These are phyloP conservation scores for Drosophila affinis DNA, from an alignment of 2,888 invertebrate species.

Conservation along the genomic window DNA sequence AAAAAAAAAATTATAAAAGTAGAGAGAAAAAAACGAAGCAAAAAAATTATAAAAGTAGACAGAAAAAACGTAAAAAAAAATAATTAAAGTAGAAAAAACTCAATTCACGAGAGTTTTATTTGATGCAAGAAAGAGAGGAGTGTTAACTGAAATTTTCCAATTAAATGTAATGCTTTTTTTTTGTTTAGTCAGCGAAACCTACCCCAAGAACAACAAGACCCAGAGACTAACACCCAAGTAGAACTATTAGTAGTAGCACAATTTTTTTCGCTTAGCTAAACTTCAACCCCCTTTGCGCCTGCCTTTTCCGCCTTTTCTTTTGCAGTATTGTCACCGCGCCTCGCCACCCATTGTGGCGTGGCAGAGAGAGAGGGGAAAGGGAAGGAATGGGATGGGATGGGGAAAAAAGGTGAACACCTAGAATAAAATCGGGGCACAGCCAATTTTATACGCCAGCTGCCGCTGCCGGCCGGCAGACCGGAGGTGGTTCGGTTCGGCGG, in stretches of 20 bases:
- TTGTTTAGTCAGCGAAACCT: not conserved
- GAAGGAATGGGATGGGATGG: too few species aligned
- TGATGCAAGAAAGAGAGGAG: not conserved
- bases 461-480: constrained; percentile 3
- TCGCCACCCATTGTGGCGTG: not conserved
- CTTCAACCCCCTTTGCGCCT: not conserved
- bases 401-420: constrained; percentile 44
- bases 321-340: not conserved
- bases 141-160: not conserved
- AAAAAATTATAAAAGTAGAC: not conserved
- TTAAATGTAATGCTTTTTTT: not conserved
- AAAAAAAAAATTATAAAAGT: constrained; percentile 17
- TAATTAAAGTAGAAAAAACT: not conserved
- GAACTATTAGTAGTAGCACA: not conserved
- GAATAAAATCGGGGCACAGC: constrained; percentile 75
- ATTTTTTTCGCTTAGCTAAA: not conserved
- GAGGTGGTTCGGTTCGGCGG: constrained; percentile 31
- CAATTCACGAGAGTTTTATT: not conserved
- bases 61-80: not conserved
- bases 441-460: constrained; percentile 70
- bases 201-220: not conserved
- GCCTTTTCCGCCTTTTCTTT: not conserved
- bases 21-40: not conserved
- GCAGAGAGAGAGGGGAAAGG: not conserved
- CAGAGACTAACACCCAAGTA: not conserved